phyloP scores from a whole-genome alignment of 2,113 vertebrate species.

The Malurus alboscapulatus region DNA sequence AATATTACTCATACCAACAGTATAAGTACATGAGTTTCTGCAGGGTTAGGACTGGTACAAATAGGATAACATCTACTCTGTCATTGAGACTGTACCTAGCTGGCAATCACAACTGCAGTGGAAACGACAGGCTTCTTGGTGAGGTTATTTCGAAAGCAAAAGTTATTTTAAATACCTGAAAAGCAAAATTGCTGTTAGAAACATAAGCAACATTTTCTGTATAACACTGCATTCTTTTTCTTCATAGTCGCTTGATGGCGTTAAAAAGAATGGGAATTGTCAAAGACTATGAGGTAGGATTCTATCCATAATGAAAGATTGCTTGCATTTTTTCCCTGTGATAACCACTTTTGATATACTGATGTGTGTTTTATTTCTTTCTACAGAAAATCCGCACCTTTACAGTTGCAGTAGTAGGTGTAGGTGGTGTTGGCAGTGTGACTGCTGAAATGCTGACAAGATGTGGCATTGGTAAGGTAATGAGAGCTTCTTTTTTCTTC shows the following conservation, averaged over 20 bases:
- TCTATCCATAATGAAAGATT: background rate
- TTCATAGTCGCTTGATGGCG: slow-evolving; percentile 91
- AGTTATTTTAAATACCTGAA: background rate
- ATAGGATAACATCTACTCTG: background rate
- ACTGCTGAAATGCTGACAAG: slow-evolving; percentile 98
- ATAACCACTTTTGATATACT: background rate
- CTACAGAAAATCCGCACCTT: slow-evolving; percentile 93
- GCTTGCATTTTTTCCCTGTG: background rate
- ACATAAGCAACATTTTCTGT: background rate
- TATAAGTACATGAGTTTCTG: background rate
- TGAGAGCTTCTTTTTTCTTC: slow-evolving; percentile 57
- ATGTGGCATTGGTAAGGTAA: slow-evolving; percentile 99
- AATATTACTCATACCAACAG: background rate
- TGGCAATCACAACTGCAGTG: background rate
- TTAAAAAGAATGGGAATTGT: slow-evolving; percentile 98
- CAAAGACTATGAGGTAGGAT: slow-evolving; percentile 91
- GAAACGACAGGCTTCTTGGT: background rate
- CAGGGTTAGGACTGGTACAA: background rate
- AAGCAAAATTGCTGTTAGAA: background rate
- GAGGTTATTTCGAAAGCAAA: background rate
- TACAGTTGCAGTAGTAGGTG: slow-evolving; percentile 90
- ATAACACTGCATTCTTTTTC: background rate
- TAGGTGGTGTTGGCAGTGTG: slow-evolving; percentile 96
- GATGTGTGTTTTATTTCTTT: background rate
- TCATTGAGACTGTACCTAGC: background rate